Conservation (phyloP, 1,140 invertebrate species). For the Pentalonia nigronervosa region DNA sequence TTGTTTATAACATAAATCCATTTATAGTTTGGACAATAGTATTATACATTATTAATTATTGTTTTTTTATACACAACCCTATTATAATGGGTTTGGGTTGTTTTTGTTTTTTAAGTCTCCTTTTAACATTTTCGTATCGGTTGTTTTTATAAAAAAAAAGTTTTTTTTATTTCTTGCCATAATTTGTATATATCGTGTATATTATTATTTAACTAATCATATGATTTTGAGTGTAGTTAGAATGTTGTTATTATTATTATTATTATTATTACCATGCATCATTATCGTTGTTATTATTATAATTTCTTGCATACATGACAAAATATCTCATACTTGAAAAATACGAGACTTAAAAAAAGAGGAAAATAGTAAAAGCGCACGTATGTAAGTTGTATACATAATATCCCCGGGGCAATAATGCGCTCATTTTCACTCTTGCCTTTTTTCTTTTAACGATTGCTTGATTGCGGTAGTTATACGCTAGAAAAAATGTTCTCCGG, state of each 20-base stretch:
- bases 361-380: neutral
- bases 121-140: neutral
- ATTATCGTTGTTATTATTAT: neutral
- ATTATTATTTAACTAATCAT: slow-evolving; percentile 1
- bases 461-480: neutral
- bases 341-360: neutral
- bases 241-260: neutral
- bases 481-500: neutral
- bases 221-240: neutral
- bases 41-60: neutral
- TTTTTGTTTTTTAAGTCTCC: neutral
- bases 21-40: neutral
- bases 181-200: neutral
- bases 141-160: neutral
- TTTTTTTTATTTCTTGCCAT: neutral
- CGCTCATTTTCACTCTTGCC: neutral
- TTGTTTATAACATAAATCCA: neutral
- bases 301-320: neutral
- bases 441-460: neutral
- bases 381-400: neutral
- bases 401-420: slow-evolving; percentile 17
- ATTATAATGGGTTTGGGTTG: neutral
- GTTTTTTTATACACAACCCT: neutral
- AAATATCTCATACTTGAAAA: slow-evolving; percentile 14
- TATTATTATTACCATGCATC: slow-evolving; percentile 16